Conservation (phyloP, 2,888 invertebrate species). For the Eupithecia subfuscata region DNA sequence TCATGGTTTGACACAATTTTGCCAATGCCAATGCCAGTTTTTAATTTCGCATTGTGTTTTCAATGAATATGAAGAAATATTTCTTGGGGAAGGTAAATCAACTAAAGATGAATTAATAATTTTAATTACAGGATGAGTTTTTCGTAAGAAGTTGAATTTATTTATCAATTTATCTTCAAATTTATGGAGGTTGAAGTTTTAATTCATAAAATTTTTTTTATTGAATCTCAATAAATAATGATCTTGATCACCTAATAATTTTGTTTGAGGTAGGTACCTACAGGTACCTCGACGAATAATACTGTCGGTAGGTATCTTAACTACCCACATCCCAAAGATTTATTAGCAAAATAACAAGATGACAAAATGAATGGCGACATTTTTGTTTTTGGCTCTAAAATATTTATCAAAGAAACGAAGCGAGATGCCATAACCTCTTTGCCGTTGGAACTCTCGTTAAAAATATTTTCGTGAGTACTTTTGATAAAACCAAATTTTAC, state of each 20-base stretch:
- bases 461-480: conserved; percentile 75
- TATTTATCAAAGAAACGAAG: conserved; percentile 57
- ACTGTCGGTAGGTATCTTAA: not conserved
- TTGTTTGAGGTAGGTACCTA: not conserved
- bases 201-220: too few relatives aligned
- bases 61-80: too few relatives aligned
- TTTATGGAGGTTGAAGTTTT: too few relatives aligned
- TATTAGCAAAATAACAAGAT: not conserved
- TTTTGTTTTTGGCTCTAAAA: conserved; percentile 73
- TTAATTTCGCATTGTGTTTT: too few relatives aligned
- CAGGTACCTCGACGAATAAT: not conserved
- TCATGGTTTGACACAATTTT: too few relatives aligned
- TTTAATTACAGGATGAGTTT: too few relatives aligned
- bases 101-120: too few relatives aligned
- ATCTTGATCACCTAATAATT: not conserved
- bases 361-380: conserved; percentile 59
- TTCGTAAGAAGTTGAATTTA: too few relatives aligned
- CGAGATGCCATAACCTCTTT: conserved; percentile 67
- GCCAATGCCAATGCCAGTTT: too few relatives aligned
- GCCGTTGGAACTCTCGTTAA: conserved; percentile 76
- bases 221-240: too few relatives aligned
- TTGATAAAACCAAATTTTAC: not conserved
- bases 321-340: not conserved
- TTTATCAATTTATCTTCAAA: too few relatives aligned
- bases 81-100: too few relatives aligned